Base-by-base conservation (phyloP, 2,888 invertebrate species). In the Cephonodes hylas region DNA sequence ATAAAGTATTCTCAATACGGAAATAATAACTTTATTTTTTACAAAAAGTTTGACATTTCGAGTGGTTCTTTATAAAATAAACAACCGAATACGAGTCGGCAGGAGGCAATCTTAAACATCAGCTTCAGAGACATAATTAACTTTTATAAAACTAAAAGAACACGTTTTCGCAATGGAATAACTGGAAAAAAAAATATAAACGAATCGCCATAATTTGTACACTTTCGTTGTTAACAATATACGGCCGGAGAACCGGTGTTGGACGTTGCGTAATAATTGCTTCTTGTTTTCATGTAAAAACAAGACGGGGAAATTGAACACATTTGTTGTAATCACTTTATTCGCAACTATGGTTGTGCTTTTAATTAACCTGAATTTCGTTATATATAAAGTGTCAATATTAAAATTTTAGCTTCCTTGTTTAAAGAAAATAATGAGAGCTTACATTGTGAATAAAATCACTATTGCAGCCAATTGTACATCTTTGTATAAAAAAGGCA, bases 141-240 rank as follows among this genome's bases (percentile, higher is more conserved):
- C 15, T 18, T 18, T 25, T 27, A 18, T 31, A 53, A 31, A 31
- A 27, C 18, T 31, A 31, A 53, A 53, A 18, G 7, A 53, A 53
- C 53, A 31, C 18, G 31, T 15, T 53, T 53, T 27, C 10, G 53
- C 53, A 53, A 53, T 53, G 53, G 10, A 53, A 18, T 53, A 53
- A 53, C 27, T 53, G 53, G 53, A 53, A 53, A 53, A n/a, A 53
- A n/a, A 53, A 53, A 53, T 20, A 18, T 4, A 31, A 27, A 53
- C 31, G 53, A 53, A 53, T 27, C 53, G 18, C 31, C 53, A 31
- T 53, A 53, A 53, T 53, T 53, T 53, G 53, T 53, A 31, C 8
- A 53, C 31, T 53, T 53, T 53, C 53, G 15, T 53, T 53, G 15
- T 53, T 18, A 8, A 31, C 27, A 23, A 46, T 22, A 10, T 53